Evolutionary conservation across 1,140 invertebrate species (phyloP).

Genomic region (Bilobella aurantiaca): DNA sequence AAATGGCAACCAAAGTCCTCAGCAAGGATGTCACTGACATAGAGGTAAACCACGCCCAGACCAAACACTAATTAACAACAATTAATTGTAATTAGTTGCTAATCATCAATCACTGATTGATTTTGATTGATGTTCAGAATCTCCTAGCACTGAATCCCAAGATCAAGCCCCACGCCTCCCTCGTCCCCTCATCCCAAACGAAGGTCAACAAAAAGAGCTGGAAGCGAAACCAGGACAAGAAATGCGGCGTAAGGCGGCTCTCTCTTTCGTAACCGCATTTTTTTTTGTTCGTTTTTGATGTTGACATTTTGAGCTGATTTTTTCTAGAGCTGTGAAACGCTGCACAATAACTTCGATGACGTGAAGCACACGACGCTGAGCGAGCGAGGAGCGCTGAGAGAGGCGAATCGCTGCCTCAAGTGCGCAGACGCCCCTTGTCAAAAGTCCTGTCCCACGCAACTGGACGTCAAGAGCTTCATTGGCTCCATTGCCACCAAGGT

Average conservation of each 20-base stretch:
- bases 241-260: slow-evolving; percentile 59
- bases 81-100: neutral
- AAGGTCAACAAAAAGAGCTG: slow-evolving; percentile 83
- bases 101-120: neutral
- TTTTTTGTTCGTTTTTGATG: neutral
- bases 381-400: slow-evolving; percentile 80
- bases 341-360: slow-evolving; percentile 88
- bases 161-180: slow-evolving; percentile 57
- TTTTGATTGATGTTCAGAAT: slow-evolving; percentile 50
- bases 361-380: slow-evolving; percentile 95
- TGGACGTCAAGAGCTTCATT: slow-evolving; percentile 95
- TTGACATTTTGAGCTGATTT: slow-evolving; percentile 25
- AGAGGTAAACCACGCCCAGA: slow-evolving; percentile 47
- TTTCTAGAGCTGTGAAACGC: slow-evolving; percentile 59
- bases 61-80: neutral
- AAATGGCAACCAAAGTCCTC: slow-evolving; percentile 36
- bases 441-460: slow-evolving; percentile 93
- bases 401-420: slow-evolving; percentile 86
- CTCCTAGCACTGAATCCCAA: slow-evolving; percentile 75
- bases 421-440: slow-evolving; percentile 97
- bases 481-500: slow-evolving; percentile 91
- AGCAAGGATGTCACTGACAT: slow-evolving; percentile 58
- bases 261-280: neutral
- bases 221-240: slow-evolving; percentile 83
- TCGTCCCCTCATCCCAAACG: slow-evolving; percentile 68